Evolutionary conservation across 2,113 vertebrate genomes (phyloP).

Genomic region (Stigmatopora argus): DNA sequence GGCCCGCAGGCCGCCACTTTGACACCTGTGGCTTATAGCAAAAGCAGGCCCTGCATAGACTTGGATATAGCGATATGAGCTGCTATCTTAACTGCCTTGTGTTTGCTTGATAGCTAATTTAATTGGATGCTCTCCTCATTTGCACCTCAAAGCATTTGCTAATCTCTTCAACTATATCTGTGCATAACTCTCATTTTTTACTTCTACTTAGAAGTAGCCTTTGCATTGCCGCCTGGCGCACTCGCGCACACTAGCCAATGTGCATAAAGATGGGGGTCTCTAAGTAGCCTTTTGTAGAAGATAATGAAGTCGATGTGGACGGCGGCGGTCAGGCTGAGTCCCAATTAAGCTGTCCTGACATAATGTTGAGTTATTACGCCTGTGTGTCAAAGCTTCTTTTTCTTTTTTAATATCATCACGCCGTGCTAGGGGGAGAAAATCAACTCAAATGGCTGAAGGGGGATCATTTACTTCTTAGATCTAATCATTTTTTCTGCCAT

Average conservation of each 20-base stretch:
- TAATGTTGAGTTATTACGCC: slow-evolving; percentile 26
- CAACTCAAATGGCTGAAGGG: neutral
- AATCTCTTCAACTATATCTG: neutral
- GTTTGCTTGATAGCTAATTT: too few relatives aligned
- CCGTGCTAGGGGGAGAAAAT: neutral
- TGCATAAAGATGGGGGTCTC: slow-evolving; percentile 25
- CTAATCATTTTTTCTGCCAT: neutral
- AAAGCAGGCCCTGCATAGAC: too few relatives aligned
- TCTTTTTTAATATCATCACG: neutral
- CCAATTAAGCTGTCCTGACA: slow-evolving; percentile 46
- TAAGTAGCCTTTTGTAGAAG: slow-evolving; percentile 40
- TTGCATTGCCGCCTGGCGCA: slow-evolving; percentile 2
- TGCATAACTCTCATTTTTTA: neutral
- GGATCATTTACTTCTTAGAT: neutral
- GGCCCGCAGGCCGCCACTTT: too few relatives aligned
- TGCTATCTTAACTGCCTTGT: too few relatives aligned
- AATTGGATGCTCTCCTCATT: neutral
- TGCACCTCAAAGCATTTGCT: too few relatives aligned
- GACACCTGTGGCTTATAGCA: too few relatives aligned
- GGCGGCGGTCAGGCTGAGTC: slow-evolving; percentile 19
- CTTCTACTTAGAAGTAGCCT: slow-evolving; percentile 2
- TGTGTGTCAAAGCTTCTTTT: neutral
- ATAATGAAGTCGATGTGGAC: slow-evolving; percentile 49
- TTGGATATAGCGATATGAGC: too few relatives aligned
- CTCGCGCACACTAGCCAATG: neutral